Conservation (phyloP, 1,140 invertebrate species). For the Melitaea cinxia region DNA sequence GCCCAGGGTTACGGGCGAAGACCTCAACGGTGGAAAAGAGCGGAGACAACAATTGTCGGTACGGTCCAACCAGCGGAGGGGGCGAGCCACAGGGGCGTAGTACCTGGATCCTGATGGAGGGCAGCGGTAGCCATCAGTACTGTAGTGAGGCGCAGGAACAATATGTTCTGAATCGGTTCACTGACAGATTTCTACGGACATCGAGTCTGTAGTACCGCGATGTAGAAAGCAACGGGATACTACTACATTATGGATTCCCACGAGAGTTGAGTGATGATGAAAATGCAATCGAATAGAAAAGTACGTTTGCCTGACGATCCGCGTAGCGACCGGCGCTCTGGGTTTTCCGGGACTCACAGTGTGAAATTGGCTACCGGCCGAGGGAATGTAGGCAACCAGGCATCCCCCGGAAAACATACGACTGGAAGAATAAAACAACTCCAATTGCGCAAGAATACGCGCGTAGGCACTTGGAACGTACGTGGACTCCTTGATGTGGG, state of each 20-base stretch:
- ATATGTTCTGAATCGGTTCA: no score
- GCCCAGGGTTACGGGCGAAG: no score
- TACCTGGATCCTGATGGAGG: no score
- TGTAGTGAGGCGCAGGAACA: background rate
- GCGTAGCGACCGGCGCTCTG: constrained; percentile 29
- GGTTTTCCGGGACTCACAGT: constrained; percentile 25
- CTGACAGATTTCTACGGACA: no score
- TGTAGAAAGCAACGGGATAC: no score
- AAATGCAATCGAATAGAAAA: constrained; percentile 1
- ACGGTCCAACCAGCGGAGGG: no score
- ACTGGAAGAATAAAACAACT: constrained; percentile 22
- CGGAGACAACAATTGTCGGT: constrained; percentile 19
- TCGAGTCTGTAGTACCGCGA: no score
- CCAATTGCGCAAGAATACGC: background rate
- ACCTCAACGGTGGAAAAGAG: no score
- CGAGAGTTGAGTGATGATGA: constrained; percentile 19
- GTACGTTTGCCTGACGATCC: constrained; percentile 22
- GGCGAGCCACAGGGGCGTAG: constrained; percentile 1
- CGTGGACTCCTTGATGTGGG: constrained; percentile 24
- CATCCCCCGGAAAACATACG: constrained; percentile 21
- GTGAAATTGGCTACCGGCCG: constrained; percentile 33
- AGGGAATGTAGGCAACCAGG: constrained; percentile 26
- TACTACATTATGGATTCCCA: constrained; percentile 15
- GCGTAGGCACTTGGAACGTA: constrained; percentile 36
- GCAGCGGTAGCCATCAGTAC: constrained; percentile 3